Base-by-base conservation (phyloP, 30 jellyfish, hydroid and myxozoan genomes). In the Pseudorhiza aurosa region DNA sequence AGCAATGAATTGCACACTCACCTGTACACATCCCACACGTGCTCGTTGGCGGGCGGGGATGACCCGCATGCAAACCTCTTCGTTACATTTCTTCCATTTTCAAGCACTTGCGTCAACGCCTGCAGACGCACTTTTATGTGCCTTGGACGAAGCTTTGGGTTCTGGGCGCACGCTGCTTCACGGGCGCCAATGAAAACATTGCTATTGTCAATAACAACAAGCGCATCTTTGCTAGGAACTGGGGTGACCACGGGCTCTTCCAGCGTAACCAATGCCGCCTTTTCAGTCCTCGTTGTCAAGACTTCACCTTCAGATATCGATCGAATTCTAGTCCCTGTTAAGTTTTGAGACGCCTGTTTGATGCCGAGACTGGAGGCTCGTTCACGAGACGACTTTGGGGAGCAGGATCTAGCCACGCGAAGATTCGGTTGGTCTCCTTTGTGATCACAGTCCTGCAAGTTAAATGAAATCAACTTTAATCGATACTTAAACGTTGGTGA, bases 1-100 rank as follows among this genome's bases (percentile, higher is more conserved):
- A n/a, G n/a, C 12, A 39, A 39, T 39, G 12, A 39, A 39, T 12
- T 12, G 12, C 12, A 7, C 50, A 39, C 7, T 10, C 76, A 84
- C 98, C 96, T 91, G 88, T 91, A 91, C 18, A 84, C 85, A 75
- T 91, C 98, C 98, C 98, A 91, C 47, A 91, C 96, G 26, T 59
- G 91, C 22, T 76, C 94, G 57, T 72, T 75, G 1, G 94, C 95
- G 0, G 96, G 95, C 15, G 98, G 98, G 0, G 98, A 91, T 49
- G 98, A 91, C 1, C 95, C 95, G 25, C 96, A 92, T 0, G 93
- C 95, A 35, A 72, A 75, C 50, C 87, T 77, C 30, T 64, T 51
- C 12, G 95, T 68, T 36, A 91, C 98, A 17, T 76, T 83, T 36
- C 98, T 44, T 28, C 93, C 95, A 4, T 63, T 68, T 64, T 91